Conservation (phyloP, 2,888 invertebrate genomes). For the Phorcus lineatus region DNA sequence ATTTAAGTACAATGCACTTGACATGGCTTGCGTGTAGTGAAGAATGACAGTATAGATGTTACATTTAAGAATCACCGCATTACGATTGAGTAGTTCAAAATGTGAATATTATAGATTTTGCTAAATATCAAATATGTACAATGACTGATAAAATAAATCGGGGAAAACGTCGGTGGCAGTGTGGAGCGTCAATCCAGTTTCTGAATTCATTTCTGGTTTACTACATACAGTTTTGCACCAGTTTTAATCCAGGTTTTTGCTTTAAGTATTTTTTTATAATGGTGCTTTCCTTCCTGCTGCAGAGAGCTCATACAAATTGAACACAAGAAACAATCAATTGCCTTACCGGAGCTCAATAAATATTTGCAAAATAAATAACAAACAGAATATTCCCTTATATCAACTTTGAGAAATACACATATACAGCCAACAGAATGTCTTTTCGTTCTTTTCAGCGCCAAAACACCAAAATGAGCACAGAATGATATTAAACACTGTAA, state of each 20-base stretch:
- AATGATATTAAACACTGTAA: background rate
- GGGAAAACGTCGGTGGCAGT: background rate
- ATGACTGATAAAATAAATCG: background rate
- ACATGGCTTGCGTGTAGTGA: too few species aligned
- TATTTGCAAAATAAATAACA: conserved; percentile 22
- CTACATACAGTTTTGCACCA: too few species aligned
- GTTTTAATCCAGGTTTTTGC: background rate
- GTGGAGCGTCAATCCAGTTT: background rate
- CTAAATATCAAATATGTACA: background rate
- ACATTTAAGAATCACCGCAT: too few species aligned
- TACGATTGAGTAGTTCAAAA: too few species aligned
- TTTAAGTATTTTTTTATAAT: background rate
- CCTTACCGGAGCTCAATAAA: background rate
- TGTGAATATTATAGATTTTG: too few species aligned
- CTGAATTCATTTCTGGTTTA: too few species aligned
- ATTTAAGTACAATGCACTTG: too few species aligned
- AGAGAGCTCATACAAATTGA: background rate
- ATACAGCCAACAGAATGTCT: background rate
- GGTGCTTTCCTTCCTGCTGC: background rate
- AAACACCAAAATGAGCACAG: background rate
- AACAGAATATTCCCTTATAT: conserved; percentile 11
- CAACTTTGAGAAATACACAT: conserved; percentile 11
- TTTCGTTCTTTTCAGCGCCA: background rate
- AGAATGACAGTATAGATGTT: too few species aligned
- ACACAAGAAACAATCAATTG: conserved; percentile 12